Percentiles rank a stretch among this genome's conserved stretches.
Evolutionary conservation across 2,797 vertebrate species (phyloP).

Genomic region (Oreortyx pictus): DNA sequence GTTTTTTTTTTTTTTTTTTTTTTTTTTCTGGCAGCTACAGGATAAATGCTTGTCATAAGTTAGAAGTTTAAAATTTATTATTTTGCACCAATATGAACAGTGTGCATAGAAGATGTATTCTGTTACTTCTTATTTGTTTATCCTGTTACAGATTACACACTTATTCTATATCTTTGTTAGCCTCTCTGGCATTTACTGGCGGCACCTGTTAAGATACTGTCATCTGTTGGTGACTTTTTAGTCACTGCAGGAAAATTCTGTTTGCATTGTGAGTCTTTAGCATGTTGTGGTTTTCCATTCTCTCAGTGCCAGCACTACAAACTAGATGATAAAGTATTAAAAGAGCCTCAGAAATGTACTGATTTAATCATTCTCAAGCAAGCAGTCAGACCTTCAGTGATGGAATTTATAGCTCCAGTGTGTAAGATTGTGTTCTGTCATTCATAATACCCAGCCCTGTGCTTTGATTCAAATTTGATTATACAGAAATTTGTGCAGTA

Average conservation of each 20-base stretch:
- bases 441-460: background rate
- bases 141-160: background rate
- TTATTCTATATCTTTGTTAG: background rate
- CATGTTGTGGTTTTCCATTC: background rate
- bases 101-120: background rate
- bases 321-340: background rate
- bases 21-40: conserved; percentile 49
- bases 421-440: background rate
- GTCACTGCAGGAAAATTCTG: background rate
- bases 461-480: conserved; percentile 48
- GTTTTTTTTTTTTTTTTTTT: background rate
- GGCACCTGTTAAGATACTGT: background rate
- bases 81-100: background rate
- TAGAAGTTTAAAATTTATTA: background rate
- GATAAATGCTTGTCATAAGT: background rate
- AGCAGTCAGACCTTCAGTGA: background rate
- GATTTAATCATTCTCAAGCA: conserved; percentile 23
- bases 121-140: background rate
- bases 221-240: background rate
- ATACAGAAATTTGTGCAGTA: background rate
- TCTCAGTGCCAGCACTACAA: background rate
- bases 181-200: background rate
- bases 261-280: background rate
- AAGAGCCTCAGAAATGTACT: background rate
- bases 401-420: background rate